Conservation (phyloP, 2,797 vertebrate species). For the Hemibagrus guttatus region DNA sequence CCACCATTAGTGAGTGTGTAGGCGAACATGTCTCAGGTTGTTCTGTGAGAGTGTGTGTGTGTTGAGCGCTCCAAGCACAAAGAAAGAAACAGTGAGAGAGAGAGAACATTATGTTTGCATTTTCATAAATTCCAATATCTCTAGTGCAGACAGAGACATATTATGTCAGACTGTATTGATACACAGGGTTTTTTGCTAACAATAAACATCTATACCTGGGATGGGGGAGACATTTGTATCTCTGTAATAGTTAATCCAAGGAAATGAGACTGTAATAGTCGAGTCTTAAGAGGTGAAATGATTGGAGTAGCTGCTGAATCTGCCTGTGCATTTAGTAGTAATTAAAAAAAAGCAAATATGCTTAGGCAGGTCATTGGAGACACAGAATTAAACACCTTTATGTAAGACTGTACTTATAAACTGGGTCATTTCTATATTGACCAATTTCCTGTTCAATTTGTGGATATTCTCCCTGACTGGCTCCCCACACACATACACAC, state of each 20-base stretch:
- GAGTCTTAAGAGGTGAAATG: neutral
- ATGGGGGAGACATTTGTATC: neutral
- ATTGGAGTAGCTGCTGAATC: neutral
- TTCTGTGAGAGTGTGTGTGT: slow-evolving; percentile 10
- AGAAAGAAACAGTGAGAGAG: neutral
- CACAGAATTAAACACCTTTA: slow-evolving; percentile 13
- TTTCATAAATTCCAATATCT: slow-evolving; percentile 7
- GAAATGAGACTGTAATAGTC: neutral
- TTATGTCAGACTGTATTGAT: neutral
- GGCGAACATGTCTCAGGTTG: slow-evolving; percentile 27
- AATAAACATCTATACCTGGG: neutral
- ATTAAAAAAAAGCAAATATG: neutral
- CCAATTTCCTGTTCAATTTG: neutral
- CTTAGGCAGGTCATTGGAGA: neutral
- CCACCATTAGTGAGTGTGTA: slow-evolving; percentile 28
- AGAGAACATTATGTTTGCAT: slow-evolving; percentile 14
- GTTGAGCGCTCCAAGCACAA: neutral
- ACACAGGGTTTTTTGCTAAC: neutral
- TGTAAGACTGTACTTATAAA: slow-evolving; percentile 23
- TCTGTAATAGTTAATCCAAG: neutral
- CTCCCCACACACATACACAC: neutral
- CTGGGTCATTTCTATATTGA: neutral
- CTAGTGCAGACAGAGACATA: neutral
- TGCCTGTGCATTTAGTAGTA: slow-evolving; percentile 6
- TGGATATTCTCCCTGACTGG: neutral